Evolutionary conservation across 1,140 invertebrate species (phyloP).

Genomic region (Limonius californicus): DNA sequence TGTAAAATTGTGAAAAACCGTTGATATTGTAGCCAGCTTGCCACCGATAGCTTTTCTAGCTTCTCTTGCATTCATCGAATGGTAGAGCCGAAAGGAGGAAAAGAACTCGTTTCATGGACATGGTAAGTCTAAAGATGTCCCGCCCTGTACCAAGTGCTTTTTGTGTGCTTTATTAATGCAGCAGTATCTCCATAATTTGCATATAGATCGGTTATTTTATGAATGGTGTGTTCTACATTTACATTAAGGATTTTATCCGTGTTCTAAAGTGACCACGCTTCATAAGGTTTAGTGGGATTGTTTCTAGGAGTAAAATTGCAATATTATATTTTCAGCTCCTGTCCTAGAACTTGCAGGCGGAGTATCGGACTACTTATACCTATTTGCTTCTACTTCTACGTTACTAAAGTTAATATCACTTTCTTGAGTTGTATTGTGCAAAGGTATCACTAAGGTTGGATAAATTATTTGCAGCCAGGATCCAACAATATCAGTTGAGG

Average conservation of each 20-base stretch:
- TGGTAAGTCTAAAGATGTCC: conserved; percentile 32
- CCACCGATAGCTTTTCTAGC: conserved; percentile 15
- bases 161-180: not conserved
- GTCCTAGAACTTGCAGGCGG: too few relatives aligned
- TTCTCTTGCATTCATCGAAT: conserved; percentile 18
- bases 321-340: too few relatives aligned
- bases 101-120: conserved; percentile 33
- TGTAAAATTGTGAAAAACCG: conserved; percentile 41
- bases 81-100: conserved; percentile 31
- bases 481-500: too few relatives aligned
- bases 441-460: too few relatives aligned
- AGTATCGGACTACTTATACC: too few relatives aligned
- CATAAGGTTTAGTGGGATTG: too few relatives aligned
- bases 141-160: not conserved
- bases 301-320: too few relatives aligned
- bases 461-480: too few relatives aligned
- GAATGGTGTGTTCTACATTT: not conserved
- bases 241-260: not conserved
- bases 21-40: conserved; percentile 35
- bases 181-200: not conserved
- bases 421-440: too few relatives aligned
- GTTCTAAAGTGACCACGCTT: too few relatives aligned
- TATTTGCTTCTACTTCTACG: too few relatives aligned
- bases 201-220: not conserved
- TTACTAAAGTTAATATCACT: too few relatives aligned